Evolutionary conservation across 2,113 vertebrate genomes (phyloP).

Genomic region (Copsychus sechellarum): DNA sequence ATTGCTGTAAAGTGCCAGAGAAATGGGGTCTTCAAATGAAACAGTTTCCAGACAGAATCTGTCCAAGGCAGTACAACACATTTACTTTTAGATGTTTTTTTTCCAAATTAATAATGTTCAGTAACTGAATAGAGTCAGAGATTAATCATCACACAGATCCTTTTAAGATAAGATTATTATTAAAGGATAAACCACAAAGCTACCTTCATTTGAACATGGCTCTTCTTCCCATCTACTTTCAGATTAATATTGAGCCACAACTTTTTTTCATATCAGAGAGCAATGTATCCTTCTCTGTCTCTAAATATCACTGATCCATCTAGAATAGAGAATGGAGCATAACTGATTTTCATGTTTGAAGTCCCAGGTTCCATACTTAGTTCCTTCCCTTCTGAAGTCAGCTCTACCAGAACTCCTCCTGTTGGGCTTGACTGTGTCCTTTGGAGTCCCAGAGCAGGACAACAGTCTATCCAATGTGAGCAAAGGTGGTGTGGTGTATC

Average conservation of each 20-base stretch:
- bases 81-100: not conserved
- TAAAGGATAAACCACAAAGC: not conserved
- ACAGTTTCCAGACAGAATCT: not conserved
- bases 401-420: not conserved
- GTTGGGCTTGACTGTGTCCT: not conserved
- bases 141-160: slow-evolving; percentile 7
- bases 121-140: not conserved
- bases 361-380: not conserved
- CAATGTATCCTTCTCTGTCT: not conserved
- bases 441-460: not conserved
- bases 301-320: not conserved
- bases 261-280: not conserved
- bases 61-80: not conserved
- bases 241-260: not conserved
- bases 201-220: not conserved
- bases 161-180: not conserved
- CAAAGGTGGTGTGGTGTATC: not conserved
- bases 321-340: not conserved
- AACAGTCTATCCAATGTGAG: not conserved
- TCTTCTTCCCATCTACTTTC: not conserved
- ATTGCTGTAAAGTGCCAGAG: not conserved
- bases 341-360: not conserved
- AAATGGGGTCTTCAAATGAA: not conserved
- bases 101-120: not conserved
- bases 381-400: not conserved